Evolutionary conservation across 1,140 invertebrate genomes (phyloP).

Genomic region (Phthorimaea operculella): DNA sequence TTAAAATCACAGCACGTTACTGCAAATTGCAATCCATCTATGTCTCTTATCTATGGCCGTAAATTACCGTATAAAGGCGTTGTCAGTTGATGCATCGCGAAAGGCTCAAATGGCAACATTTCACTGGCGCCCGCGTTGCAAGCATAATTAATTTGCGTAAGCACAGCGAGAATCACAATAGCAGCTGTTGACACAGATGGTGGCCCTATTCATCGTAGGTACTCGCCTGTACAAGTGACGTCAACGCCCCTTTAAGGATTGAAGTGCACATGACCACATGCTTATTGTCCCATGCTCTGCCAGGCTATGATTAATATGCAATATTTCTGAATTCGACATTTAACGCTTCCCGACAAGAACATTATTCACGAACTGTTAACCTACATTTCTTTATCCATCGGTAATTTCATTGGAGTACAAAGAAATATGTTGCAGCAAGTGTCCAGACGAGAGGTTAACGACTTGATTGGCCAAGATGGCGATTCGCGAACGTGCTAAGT

Average conservation of each 20-base stretch:
- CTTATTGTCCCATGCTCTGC: neutral
- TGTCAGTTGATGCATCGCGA: conserved; percentile 19
- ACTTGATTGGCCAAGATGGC: conserved; percentile 54
- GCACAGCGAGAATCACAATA: conserved; percentile 32
- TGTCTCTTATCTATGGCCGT: conserved; percentile 16
- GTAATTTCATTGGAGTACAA: neutral
- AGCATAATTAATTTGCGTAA: conserved; percentile 35
- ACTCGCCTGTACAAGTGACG: conserved; percentile 17
- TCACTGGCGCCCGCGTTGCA: conserved; percentile 24
- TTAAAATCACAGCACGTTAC: conserved; percentile 5
- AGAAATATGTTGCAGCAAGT: conserved; percentile 11
- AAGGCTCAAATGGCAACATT: conserved; percentile 13
- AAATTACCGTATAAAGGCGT: conserved; percentile 15
- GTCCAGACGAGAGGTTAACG: conserved; percentile 48
- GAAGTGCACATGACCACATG: neutral
- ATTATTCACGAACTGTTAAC: too few species aligned
- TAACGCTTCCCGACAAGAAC: neutral
- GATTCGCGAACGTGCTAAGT: conserved; percentile 52
- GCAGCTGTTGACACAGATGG: conserved; percentile 37
- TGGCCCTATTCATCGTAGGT: conserved; percentile 25
- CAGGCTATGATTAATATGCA: neutral
- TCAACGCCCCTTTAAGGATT: conserved; percentile 14
- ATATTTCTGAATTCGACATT: neutral
- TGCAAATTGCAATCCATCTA: conserved; percentile 14
- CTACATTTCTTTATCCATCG: neutral